A percentile compares a stretch with the other conserved stretches of the same genome.
phyloP scores from a whole-genome alignment of 2,113 vertebrate genomes.

The Rissa tridactyla region DNA sequence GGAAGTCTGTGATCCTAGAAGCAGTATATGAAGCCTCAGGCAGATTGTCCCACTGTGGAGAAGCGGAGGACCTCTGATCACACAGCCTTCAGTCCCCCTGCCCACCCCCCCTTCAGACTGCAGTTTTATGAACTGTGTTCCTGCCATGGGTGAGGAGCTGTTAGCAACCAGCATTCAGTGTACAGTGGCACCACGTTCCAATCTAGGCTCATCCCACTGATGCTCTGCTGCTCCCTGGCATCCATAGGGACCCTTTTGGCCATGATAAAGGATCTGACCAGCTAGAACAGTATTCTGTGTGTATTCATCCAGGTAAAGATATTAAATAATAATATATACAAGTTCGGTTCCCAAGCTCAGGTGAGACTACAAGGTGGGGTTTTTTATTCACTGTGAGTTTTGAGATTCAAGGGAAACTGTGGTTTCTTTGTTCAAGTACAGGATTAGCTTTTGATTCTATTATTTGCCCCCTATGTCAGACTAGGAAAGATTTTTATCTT shows the following conservation, averaged over 20 bases:
- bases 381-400: background rate
- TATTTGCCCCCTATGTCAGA: background rate
- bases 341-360: background rate
- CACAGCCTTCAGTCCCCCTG: too few species aligned
- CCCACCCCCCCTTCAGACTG: background rate
- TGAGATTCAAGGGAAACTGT: background rate
- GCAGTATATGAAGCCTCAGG: background rate
- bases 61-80: background rate
- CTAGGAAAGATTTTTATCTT: background rate
- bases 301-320: background rate
- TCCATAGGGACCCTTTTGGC: background rate
- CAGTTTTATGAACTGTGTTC: background rate
- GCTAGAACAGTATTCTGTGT: background rate
- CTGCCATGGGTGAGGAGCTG: background rate
- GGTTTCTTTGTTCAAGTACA: background rate
- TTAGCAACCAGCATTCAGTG: background rate
- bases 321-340: background rate
- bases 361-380: background rate
- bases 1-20: background rate
- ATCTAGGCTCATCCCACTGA: background rate
- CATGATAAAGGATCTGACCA: background rate
- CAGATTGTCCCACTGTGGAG: background rate
- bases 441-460: background rate
- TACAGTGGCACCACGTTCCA: background rate
- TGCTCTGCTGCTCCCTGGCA: background rate